Evolutionary conservation across 2,797 vertebrate genomes (phyloP), one percentile per base, ranked within the genome.

Genomic region (Tenualosa thibaudeaui): DNA sequence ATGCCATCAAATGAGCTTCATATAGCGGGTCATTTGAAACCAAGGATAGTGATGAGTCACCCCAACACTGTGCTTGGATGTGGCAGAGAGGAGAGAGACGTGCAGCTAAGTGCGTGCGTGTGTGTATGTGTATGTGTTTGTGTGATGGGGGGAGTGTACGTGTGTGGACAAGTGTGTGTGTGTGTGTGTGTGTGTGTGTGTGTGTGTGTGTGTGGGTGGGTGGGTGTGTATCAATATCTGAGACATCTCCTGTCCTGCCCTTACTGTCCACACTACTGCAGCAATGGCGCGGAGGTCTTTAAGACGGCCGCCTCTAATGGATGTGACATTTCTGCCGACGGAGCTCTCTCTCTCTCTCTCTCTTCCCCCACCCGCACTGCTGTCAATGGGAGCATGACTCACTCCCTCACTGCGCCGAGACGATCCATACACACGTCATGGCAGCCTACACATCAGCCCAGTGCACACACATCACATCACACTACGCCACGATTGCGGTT

Each of bases 351-450:
- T 26, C 81, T 58, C 53, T 31, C 24, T 31, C 81, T 31, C 26
- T 26, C 81, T 31, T 43, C 68, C 31, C 31, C 31, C 31, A 31
- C 31, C 31, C 31, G 91, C 93, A 93, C 93, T 93, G 92, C 92
- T 90, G 92, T 93, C 87, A 91, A 91, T 89, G 89, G 89, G 92
- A 89, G 92, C 93, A 93, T 93, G 93, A 94, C 92, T 95, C 91
- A 90, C 88, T 56, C 90, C 91, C 86, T 89, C 86, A 87, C 81
- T 81, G 62, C 84, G 83, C 60, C 60, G 37, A 12, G 37, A 43
- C 37, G 40, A 78, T 78, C 71, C 40, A 43, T 78, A 78, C 40
- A 22, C 37, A 46, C 71, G 58, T 9, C 58, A 62, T 62, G n/a
- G 5, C 58, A 62, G n/a, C 58, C 58, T 62, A 62, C 58, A 62